Evolutionary conservation across 2,888 invertebrate species (phyloP).

Genomic region (Xylota sylvarum): DNA sequence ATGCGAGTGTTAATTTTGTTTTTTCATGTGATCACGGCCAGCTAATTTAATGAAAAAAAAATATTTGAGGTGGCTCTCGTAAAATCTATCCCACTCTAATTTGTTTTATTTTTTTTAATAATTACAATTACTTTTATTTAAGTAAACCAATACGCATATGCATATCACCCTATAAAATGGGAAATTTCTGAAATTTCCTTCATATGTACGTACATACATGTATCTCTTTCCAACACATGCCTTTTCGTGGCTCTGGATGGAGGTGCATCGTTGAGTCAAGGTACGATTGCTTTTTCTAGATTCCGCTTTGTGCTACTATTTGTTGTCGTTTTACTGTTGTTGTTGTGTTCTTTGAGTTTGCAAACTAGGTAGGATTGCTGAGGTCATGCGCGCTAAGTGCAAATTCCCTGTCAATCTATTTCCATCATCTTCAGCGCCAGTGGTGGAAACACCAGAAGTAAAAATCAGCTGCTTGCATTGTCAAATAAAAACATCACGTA

Average conservation of each 20-base stretch:
- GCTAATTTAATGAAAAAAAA: too few relatives aligned
- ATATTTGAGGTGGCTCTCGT: too few relatives aligned
- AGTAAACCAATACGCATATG: too few relatives aligned
- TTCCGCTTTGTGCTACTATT: conserved; percentile 35
- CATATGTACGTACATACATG: too few relatives aligned
- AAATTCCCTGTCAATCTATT: conserved; percentile 45
- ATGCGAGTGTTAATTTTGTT: too few relatives aligned
- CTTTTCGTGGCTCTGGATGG: too few relatives aligned
- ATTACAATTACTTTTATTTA: too few relatives aligned
- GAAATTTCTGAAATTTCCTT: not conserved
- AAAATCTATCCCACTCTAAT: too few relatives aligned
- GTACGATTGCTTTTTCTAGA: conserved; percentile 16
- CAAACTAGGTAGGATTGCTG: not conserved
- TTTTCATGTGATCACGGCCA: too few relatives aligned
- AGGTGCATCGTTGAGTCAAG: too few relatives aligned
- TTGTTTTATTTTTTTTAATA: too few relatives aligned
- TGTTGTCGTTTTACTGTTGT: conserved; percentile 50
- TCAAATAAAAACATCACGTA: conserved; percentile 74
- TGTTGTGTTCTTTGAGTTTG: conserved; percentile 27
- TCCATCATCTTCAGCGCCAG: conserved; percentile 21
- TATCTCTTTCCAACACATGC: not conserved
- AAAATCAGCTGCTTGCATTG: conserved; percentile 72
- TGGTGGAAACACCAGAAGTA: conserved; percentile 53
- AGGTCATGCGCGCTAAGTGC: conserved; percentile 51
- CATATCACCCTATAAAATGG: not conserved